A percentile compares a stretch with the other conserved stretches of the same genome.
These are phyloP conservation scores for Chroicocephalus ridibundus DNA, from an alignment of 2,113 vertebrate species.

Conservation along the genomic window DNA sequence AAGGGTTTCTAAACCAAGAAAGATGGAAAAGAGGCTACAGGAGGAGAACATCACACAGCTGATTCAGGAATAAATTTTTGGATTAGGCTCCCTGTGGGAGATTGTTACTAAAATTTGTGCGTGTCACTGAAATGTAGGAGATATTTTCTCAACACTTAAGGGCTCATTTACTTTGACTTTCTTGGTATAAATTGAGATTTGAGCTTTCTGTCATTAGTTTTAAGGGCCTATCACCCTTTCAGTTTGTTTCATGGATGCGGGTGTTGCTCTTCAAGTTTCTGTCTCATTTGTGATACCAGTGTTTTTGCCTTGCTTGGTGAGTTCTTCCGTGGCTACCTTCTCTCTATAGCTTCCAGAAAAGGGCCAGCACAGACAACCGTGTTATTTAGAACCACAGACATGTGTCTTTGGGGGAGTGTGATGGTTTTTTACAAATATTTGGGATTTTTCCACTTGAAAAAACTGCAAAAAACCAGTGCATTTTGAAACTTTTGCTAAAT, in stretches of 20 bases:
- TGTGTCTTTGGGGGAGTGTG: neutral
- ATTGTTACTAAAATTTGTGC: neutral
- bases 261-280: neutral
- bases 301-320: neutral
- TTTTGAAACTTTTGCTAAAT: neutral
- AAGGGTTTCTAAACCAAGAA: neutral
- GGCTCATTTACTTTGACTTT: neutral
- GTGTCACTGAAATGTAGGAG: neutral
- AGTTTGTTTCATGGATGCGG: neutral
- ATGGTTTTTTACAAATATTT: neutral
- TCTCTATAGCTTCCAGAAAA: neutral
- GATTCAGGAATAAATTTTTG: neutral
- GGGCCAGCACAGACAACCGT: neutral
- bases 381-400: neutral
- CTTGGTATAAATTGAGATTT: neutral
- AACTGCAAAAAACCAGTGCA: neutral
- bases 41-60: neutral
- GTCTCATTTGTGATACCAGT: neutral
- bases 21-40: neutral
- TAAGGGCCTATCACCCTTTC: neutral
- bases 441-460: neutral
- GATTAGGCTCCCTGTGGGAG: neutral
- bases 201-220: neutral
- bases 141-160: neutral
- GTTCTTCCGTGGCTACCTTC: neutral